Evolutionary conservation across 1,140 invertebrate genomes (phyloP), one percentile per base, ranked within the genome.

Genomic region (Vollenhovia emeryi): DNA sequence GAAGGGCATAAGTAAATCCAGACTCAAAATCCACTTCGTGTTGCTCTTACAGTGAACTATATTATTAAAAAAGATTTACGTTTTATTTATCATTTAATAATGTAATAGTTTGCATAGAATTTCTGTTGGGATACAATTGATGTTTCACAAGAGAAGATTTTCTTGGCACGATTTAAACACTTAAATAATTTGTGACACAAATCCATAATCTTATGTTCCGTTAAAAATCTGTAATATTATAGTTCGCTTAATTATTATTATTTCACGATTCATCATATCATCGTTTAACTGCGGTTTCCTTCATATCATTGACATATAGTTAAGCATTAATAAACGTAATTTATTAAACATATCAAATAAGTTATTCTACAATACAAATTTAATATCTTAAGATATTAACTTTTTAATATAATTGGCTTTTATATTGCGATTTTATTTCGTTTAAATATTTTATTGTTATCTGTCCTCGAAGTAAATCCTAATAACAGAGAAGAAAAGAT

Each of bases 291-390:
- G 15, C 45, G 15, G 24, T 79, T 79, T 79, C 18, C 33, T 79
- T 69, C 27, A 68, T 79, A 79, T 79, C 62, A 69, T 24, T 50
- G 18, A 52, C 1, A 66, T 33, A 24, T 36, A 68, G 18, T 68
- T 79, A 79, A 68, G 21, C 7, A 50, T 50, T 27, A 68, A 79
- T n/a, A 64, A 48, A 62, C 6, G 43, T 79, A 68, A 79, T 68
- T 79, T 79, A 79, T 79, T 68, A 55, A 68, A 79, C 75, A 79
- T 79, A 79, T 79, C 30, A 79, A 48, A 45, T 59, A 68, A 36
- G 45, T 79, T 68, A 55, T n/a, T 79, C 9, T 52, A 36, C 33
- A 62, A 13, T 9, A 36, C 50, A 18, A 79, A 68, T 79, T 79
- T 68, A 40, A 79, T 79, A 50, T 79, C 15, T 68, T 79, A 79